A percentile compares a stretch with the other conserved stretches of the same genome.
Evolutionary conservation across 2,113 vertebrate species (phyloP).

Genomic region (Xerus inauris): DNA sequence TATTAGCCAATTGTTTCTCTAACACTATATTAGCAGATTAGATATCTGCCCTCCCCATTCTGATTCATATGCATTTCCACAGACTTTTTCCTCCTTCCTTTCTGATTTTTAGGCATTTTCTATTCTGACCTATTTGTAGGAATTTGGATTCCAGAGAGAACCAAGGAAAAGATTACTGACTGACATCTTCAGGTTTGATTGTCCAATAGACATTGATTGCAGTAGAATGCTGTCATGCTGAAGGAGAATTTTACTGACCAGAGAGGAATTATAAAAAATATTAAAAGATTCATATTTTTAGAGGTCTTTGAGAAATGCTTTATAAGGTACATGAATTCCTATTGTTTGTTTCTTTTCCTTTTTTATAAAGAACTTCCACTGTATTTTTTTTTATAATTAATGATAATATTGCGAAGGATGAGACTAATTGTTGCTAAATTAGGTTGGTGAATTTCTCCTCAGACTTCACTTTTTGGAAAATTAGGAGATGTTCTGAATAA

Average conservation of each 20-base stretch:
- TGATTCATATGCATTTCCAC: not conserved
- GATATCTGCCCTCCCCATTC: not conserved
- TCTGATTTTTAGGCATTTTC: slow-evolving; percentile 43
- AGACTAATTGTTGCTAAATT: slow-evolving; percentile 52
- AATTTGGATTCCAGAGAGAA: slow-evolving; percentile 36
- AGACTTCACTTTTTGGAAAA: slow-evolving; percentile 54
- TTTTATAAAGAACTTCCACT: slow-evolving; percentile 42
- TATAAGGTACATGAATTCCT: slow-evolving; percentile 35
- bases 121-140: not conserved
- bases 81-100: slow-evolving; percentile 40
- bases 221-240: slow-evolving; percentile 30
- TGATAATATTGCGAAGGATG: slow-evolving; percentile 32
- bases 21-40: slow-evolving; percentile 26
- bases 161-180: slow-evolving; percentile 31
- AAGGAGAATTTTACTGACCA: slow-evolving; percentile 45
- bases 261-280: slow-evolving; percentile 51
- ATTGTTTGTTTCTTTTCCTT: slow-evolving; percentile 7
- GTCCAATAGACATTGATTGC: not conserved
- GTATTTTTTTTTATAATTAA: not conserved
- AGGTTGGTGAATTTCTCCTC: slow-evolving; percentile 49
- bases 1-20: slow-evolving; percentile 47
- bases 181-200: slow-evolving; percentile 33
- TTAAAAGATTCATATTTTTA: slow-evolving; percentile 13
- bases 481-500: slow-evolving; percentile 58
- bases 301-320: slow-evolving; percentile 47